phyloP scores from a whole-genome alignment of 2,888 invertebrate genomes.

The Dicyrtomina minuta region DNA sequence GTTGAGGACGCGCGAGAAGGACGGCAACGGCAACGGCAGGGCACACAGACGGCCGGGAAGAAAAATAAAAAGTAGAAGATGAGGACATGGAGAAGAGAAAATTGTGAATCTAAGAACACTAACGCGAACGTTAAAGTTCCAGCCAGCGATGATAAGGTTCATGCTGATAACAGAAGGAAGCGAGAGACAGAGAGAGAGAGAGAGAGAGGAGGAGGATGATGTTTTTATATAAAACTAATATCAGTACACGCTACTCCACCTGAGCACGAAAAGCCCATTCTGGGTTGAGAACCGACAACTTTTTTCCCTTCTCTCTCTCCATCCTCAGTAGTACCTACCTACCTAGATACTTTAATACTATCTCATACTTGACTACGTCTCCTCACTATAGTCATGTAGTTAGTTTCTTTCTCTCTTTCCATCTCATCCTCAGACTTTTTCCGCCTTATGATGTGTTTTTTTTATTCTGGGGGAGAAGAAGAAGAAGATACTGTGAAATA shows the following conservation, averaged over 20 bases:
- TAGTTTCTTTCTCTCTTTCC: slow-evolving; percentile 6
- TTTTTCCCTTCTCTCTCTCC: slow-evolving; percentile 17
- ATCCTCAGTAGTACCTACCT: neutral
- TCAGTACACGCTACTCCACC: slow-evolving; percentile 13
- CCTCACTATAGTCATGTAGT: neutral
- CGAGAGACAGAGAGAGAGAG: neutral
- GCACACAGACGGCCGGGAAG: neutral
- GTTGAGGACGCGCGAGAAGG: no score
- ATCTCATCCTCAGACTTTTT: slow-evolving; percentile 14
- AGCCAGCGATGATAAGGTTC: neutral
- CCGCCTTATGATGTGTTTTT: slow-evolving; percentile 10
- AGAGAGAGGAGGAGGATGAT: neutral
- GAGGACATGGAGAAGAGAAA: slow-evolving; percentile 6
- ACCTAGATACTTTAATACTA: no score
- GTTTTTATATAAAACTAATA: no score
- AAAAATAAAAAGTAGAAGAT: neutral
- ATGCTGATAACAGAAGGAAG: neutral
- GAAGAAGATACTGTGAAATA: neutral
- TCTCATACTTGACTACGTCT: neutral
- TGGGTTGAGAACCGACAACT: slow-evolving; percentile 27
- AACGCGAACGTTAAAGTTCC: neutral
- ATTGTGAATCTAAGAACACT: neutral
- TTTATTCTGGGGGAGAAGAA: neutral
- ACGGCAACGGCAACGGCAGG: neutral
- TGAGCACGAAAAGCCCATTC: slow-evolving; percentile 32